phyloP scores from a whole-genome alignment of 53 echinoderm and acorn worm species.

The Holothuria leucospilota region DNA sequence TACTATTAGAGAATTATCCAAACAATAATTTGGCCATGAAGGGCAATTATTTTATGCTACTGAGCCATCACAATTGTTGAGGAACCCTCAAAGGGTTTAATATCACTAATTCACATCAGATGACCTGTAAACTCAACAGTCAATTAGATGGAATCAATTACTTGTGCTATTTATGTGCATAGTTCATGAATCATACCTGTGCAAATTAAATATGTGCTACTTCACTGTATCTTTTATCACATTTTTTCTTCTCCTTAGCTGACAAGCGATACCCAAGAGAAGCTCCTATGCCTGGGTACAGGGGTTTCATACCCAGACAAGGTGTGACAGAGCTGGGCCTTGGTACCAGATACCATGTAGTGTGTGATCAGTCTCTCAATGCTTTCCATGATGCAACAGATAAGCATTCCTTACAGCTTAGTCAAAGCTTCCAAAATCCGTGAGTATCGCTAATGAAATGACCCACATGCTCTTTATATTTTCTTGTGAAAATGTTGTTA shows the following conservation, averaged over 20 bases:
- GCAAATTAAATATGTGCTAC: no score
- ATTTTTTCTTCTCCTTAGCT: slow-evolving; percentile 51
- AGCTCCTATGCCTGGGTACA: slow-evolving; percentile 95
- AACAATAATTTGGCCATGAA: no score
- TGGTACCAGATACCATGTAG: slow-evolving; percentile 79
- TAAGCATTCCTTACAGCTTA: slow-evolving; percentile 67
- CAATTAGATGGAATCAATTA: no score
- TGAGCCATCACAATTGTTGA: no score
- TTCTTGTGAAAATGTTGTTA: background rate
- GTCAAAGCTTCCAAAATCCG: slow-evolving; percentile 56
- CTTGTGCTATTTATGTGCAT: no score
- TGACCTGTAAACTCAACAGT: no score
- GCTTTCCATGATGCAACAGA: slow-evolving; percentile 86
- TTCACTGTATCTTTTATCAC: no score
- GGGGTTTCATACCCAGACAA: slow-evolving; percentile 91
- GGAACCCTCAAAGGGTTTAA: no score
- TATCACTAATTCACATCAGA: no score
- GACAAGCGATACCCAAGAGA: slow-evolving; percentile 81
- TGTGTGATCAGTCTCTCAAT: slow-evolving; percentile 91
- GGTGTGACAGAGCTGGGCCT: slow-evolving; percentile 92
- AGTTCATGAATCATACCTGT: no score
- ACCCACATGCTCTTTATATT: background rate
- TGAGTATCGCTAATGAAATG: slow-evolving; percentile 18
- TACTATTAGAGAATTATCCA: no score
- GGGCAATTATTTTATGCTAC: no score